These are phyloP conservation scores for Hippasteria phrygiana DNA, from an alignment of 53 echinoderm and acorn worm genomes.

Conservation along the genomic window DNA sequence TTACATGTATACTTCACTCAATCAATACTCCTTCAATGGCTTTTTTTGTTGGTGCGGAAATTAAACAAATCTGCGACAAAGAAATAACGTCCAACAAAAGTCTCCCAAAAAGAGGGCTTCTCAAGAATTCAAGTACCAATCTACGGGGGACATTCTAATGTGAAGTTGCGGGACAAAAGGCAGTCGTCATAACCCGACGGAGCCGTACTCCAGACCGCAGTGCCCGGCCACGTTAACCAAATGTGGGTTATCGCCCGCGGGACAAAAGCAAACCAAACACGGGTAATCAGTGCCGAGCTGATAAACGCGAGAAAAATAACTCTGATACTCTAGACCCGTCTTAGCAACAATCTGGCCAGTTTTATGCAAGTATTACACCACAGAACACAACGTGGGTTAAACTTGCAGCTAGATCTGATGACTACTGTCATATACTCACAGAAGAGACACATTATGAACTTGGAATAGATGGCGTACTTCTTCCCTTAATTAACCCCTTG, in stretches of 20 bases:
- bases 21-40: neutral
- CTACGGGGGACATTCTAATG: constrained; percentile 7
- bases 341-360: constrained; percentile 11
- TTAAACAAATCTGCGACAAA: neutral
- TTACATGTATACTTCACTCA: neutral
- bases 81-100: neutral
- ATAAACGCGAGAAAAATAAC: constrained; percentile 24
- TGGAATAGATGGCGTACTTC: neutral
- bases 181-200: neutral
- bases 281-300: neutral
- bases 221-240: neutral
- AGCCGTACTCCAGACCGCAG: constrained; percentile 1
- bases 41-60: neutral
- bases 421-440: neutral
- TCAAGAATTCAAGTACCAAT: constrained; percentile 23
- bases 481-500: too few relatives aligned
- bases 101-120: neutral
- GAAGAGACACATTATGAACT: neutral
- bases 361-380: constrained; percentile 1
- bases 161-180: constrained; percentile 9
- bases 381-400: constrained; percentile 10
- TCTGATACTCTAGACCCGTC: neutral
- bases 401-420: neutral
- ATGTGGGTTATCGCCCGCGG: constrained; percentile 32
- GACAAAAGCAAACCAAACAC: constrained; percentile 32